Evolutionary conservation across 2,113 vertebrate genomes (phyloP).

Genomic region (Bungarus multicinctus): DNA sequence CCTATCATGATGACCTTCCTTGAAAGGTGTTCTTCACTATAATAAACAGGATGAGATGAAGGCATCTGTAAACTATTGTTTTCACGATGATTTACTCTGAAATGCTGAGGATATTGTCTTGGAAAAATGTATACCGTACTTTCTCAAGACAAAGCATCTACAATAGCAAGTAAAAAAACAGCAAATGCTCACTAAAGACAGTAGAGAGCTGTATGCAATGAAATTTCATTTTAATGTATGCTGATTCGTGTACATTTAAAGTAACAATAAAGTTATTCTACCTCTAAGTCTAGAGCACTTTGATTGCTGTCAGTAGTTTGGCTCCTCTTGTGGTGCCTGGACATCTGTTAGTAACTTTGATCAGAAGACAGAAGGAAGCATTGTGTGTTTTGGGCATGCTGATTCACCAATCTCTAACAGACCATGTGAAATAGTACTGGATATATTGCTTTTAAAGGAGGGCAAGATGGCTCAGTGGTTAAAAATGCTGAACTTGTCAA

Average conservation of each 20-base stretch:
- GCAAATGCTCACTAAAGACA: slow-evolving; percentile 37
- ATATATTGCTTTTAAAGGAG: background rate
- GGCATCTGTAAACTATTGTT: slow-evolving; percentile 24
- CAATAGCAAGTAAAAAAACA: background rate
- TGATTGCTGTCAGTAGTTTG: slow-evolving; percentile 48
- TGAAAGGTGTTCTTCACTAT: slow-evolving; percentile 11
- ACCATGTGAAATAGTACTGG: slow-evolving; percentile 37
- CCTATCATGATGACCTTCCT: slow-evolving; percentile 15
- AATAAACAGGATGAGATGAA: background rate
- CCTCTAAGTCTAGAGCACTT: slow-evolving; percentile 4
- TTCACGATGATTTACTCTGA: slow-evolving; percentile 21
- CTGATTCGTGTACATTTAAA: too few relatives aligned
- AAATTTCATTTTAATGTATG: too few relatives aligned
- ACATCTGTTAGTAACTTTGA: slow-evolving; percentile 53
- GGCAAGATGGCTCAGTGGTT: background rate
- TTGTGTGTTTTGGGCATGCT: slow-evolving; percentile 16
- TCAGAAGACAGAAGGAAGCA: slow-evolving; percentile 15
- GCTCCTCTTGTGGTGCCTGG: slow-evolving; percentile 48
- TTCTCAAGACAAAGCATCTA: slow-evolving; percentile 39
- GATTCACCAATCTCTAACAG: slow-evolving; percentile 46
- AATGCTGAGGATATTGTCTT: background rate
- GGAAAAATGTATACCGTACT: slow-evolving; percentile 7
- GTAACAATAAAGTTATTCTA: too few relatives aligned
- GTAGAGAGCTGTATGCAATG: background rate
- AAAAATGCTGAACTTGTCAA: background rate